Base-by-base conservation (phyloP, 2,888 invertebrate species). In the Timema podura region DNA sequence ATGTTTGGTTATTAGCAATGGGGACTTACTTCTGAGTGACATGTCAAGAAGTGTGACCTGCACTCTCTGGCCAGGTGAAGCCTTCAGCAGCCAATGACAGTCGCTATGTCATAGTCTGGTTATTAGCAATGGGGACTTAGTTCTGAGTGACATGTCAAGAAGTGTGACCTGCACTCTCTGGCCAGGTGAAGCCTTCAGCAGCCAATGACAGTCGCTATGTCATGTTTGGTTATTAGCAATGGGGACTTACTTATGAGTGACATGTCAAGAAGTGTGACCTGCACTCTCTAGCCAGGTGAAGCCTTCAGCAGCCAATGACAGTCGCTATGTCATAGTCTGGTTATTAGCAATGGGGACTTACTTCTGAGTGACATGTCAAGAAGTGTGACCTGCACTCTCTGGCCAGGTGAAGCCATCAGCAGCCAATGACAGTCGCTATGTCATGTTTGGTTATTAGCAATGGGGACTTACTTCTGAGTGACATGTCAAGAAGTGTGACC, bases 301-400 rank as follows among this genome's bases (percentile, higher is more conserved):
- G 87, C 88, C 64, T 81, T 81, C 69, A 92, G 83, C 72, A 83
- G 84, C 91, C 91, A 91, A 54, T 85, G 84, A 78, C 92, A 92
- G 48, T 46, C 47, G 47, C 64, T 66, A 46, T 65, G 16, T n/a
- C n/a, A n/a, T n/a, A n/a, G n/a, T n/a, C n/a, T n/a, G n/a, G n/a
- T n/a, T n/a, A n/a, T n/a, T n/a, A n/a, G n/a, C n/a, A n/a, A n/a
- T n/a, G n/a, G n/a, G n/a, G n/a, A n/a, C 85, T 85, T 81, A 90
- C 91, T 87, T 78, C 89, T 85, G 76, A 91, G 84, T 72, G 90
- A 87, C 73, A 91, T 84, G 80, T 92, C 91, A 75, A 91, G 81
- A 48, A 92, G 80, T 0, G 87, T 87, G 66, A 91, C 79, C 74
- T 86, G 83, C 69, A 92, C 85, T 76, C 83, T 84, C 78, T 91